These are phyloP conservation scores for Synergus japonicus DNA, from an alignment of 2,888 invertebrate species.

Conservation along the genomic window DNA sequence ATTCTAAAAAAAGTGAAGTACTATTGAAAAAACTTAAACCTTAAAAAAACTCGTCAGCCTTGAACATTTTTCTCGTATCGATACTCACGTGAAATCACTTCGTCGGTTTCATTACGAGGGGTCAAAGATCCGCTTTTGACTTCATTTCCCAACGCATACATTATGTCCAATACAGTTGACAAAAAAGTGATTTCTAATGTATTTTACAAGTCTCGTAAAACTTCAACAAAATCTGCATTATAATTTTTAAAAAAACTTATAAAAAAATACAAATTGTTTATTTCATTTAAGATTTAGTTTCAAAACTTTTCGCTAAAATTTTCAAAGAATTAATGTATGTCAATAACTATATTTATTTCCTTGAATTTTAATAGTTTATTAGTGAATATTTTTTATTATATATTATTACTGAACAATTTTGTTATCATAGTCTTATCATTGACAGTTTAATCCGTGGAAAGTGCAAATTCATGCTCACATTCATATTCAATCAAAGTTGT, in stretches of 20 bases:
- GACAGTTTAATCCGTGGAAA: background rate
- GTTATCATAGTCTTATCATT: background rate
- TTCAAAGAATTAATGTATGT: too few species aligned
- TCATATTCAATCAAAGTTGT: background rate
- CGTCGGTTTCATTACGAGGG: slow-evolving; percentile 15
- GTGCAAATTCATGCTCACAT: slow-evolving; percentile 3
- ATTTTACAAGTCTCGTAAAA: background rate
- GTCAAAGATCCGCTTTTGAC: slow-evolving; percentile 35
- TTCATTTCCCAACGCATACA: slow-evolving; percentile 18
- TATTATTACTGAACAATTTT: background rate
- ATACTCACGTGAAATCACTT: slow-evolving; percentile 6
- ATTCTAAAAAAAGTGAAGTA: background rate
- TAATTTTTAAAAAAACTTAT: too few species aligned
- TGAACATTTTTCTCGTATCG: slow-evolving; percentile 32
- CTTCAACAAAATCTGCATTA: background rate
- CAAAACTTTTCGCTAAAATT: too few species aligned
- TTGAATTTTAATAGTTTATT: background rate
- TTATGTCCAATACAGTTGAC: background rate
- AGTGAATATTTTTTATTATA: background rate
- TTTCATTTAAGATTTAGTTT: too few species aligned
- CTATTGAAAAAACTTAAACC: background rate
- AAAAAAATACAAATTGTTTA: too few species aligned
- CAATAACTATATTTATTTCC: too few species aligned
- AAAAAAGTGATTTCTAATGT: background rate
- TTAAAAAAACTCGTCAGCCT: slow-evolving; percentile 33